phyloP scores from a whole-genome alignment of 2,888 invertebrate genomes.

The Cactoblastis cactorum region DNA sequence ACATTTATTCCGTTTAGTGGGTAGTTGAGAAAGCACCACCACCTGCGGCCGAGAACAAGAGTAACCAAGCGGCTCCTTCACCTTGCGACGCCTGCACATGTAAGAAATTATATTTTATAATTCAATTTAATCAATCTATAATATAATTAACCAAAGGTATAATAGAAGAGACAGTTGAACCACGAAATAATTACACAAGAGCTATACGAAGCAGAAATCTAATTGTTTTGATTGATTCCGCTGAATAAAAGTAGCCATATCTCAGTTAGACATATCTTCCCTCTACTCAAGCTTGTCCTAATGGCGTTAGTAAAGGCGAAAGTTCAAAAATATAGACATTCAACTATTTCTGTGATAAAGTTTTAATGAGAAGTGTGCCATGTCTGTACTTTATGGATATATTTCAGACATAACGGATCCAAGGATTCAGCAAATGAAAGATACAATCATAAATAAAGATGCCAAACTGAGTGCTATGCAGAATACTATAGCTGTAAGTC shows the following conservation, averaged over 20 bases:
- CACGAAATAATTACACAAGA: no score
- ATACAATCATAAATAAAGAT: slow-evolving; percentile 58
- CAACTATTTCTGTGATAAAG: no score
- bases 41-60: slow-evolving; percentile 34
- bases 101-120: slow-evolving; percentile 26
- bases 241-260: no score
- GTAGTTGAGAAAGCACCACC: slow-evolving; percentile 26
- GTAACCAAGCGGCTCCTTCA: slow-evolving; percentile 31
- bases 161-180: no score
- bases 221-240: no score
- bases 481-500: slow-evolving; percentile 63
- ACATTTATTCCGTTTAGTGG: slow-evolving; percentile 27
- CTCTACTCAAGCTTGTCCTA: no score
- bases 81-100: slow-evolving; percentile 39
- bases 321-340: no score
- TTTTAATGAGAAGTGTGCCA: no score
- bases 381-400: neutral
- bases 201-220: no score
- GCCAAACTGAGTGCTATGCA: slow-evolving; percentile 68
- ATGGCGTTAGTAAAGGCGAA: no score
- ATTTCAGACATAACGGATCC: slow-evolving; percentile 49
- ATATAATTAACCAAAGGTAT: no score
- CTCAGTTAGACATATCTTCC: no score
- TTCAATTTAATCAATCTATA: neutral
- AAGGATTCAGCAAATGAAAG: slow-evolving; percentile 60